These are phyloP conservation scores for Cryptoprocta ferox DNA, from an alignment of 2,797 vertebrate genomes.

Conservation along the genomic window DNA sequence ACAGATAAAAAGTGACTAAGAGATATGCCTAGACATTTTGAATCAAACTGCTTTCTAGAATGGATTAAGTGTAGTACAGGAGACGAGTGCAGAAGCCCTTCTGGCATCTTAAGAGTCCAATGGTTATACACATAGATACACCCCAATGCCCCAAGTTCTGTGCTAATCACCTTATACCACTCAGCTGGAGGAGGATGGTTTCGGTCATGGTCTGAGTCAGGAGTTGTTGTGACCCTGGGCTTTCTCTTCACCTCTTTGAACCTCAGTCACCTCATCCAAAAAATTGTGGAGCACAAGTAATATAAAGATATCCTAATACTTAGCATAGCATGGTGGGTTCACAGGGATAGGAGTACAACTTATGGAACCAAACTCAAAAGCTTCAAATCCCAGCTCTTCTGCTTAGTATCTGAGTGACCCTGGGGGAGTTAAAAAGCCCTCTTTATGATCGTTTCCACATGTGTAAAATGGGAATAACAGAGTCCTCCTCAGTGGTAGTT, in stretches of 20 bases:
- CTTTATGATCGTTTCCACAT: neutral
- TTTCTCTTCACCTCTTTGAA: neutral
- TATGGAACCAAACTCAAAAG: neutral
- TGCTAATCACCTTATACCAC: neutral
- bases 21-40: neutral
- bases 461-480: neutral
- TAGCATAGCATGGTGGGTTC: neutral
- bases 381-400: conserved; percentile 26
- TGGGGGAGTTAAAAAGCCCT: neutral
- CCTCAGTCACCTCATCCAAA: neutral
- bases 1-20: conserved; percentile 5
- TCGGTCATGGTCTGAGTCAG: neutral
- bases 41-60: conserved; percentile 29
- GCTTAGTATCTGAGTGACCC: neutral
- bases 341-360: neutral
- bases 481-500: neutral
- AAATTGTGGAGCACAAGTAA: neutral
- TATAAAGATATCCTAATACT: neutral
- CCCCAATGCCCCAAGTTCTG: neutral
- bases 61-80: neutral
- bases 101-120: neutral
- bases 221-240: neutral
- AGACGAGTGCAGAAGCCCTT: neutral
- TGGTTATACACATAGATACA: neutral
- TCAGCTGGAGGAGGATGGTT: neutral